Conservation (phyloP, 2,113 vertebrate species). For the Tiliqua scincoides region DNA sequence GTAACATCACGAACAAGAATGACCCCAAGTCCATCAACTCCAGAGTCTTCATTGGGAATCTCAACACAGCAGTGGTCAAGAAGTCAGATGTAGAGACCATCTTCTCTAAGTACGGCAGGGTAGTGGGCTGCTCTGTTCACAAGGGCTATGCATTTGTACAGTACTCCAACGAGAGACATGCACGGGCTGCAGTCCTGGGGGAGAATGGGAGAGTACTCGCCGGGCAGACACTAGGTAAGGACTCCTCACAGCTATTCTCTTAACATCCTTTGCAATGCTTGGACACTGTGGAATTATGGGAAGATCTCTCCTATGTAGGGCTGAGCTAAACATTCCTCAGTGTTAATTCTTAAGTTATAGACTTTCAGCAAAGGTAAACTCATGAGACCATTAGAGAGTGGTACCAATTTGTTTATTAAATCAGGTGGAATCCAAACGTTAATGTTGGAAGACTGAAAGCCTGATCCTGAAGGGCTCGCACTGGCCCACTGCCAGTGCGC, state of each 20-base stretch:
- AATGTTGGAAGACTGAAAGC: no score
- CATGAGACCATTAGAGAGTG: no score
- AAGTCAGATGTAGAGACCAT: constrained; percentile 94
- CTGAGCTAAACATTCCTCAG: not conserved
- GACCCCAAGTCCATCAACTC: constrained; percentile 96
- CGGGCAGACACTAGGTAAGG: constrained; percentile 90
- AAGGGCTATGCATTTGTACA: constrained; percentile 95
- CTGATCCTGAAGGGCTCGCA: no score
- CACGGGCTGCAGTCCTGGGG: constrained; percentile 88
- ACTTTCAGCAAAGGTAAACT: no score
- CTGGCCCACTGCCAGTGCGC: no score
- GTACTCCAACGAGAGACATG: constrained; percentile 90
- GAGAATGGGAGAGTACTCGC: constrained; percentile 92
- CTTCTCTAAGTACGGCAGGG: constrained; percentile 91
- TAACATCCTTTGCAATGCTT: not conserved
- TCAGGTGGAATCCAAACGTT: no score
- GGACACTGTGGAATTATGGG: not conserved
- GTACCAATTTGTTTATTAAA: no score
- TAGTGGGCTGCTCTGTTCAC: constrained; percentile 91
- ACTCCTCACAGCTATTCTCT: not conserved
- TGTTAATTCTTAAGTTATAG: not conserved
- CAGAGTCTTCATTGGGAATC: constrained; percentile 94
- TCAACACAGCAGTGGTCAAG: constrained; percentile 94
- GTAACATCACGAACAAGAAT: constrained; percentile 97
- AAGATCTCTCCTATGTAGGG: not conserved